Evolutionary conservation across 2,888 invertebrate species (phyloP), one percentile per base, ranked within the genome.

Genomic region (Trissoscelio sp.): DNA sequence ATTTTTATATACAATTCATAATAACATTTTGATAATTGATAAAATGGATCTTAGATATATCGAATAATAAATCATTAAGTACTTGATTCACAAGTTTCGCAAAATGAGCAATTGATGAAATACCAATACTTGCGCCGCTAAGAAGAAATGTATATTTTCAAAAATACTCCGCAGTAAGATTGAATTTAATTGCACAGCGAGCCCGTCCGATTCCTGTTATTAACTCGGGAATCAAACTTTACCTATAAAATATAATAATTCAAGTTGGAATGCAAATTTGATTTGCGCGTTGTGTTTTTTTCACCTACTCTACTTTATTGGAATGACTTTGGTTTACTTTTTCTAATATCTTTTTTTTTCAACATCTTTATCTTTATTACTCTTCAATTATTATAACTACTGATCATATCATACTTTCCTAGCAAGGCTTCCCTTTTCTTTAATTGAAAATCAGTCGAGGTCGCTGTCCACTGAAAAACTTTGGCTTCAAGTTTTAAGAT

Each of bases 401-500:
- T 66, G 18, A 34, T 48, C 39, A 18, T 31, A 18, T 51, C 46
- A 22, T 55, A 72, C 60, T 60, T 72, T 72, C 60, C 60, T 51
- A 39, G 16, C 24, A 72, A 72, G 46, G 46, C 69, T 44, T 39
- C 42, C 16, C 53, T 44, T 57, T 69, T 44, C 16, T 34, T 44
- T 37, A 11, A 60, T 60, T 51, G 7, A 31, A 60, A 72, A 51
- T 60, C 72, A 51, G 60, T 42, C 72, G 60, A 72, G 51, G n/a
- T 72, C 60, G 60, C 39, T 72, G 72, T 51, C 14, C 12, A 53
- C 4, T 1, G 18, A 31, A 53, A 12, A n/a, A n/a, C n/a, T n/a
- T n/a, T n/a, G n/a, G n/a, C n/a, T n/a, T n/a, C n/a, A n/a, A n/a
- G n/a, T n/a, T n/a, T n/a, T n/a, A n/a, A n/a, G n/a, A n/a, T n/a